Conservation (phyloP, 2,888 invertebrate genomes). For the Lordiphosa andalusiaca region DNA sequence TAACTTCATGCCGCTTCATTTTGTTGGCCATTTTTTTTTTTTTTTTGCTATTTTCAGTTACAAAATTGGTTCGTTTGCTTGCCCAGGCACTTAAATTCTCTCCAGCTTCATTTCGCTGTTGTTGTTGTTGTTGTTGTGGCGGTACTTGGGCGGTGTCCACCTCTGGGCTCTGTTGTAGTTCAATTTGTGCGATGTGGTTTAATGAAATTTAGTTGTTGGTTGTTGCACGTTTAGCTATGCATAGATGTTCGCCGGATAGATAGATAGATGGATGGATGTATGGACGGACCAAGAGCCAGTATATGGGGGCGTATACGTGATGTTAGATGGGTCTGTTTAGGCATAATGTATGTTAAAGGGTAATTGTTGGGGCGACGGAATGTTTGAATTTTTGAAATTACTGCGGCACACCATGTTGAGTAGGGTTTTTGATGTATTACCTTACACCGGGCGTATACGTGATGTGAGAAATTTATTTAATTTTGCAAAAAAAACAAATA, state of each 20-base stretch:
- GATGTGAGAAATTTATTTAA: slow-evolving; percentile 2
- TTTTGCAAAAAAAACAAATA: no score
- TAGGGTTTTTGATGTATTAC: neutral
- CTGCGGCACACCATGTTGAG: slow-evolving; percentile 2
- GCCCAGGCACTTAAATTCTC: slow-evolving; percentile 69
- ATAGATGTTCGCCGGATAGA: slow-evolving; percentile 18
- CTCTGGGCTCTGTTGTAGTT: slow-evolving; percentile 57
- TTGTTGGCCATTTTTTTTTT: slow-evolving; percentile 32
- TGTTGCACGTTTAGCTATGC: slow-evolving; percentile 72
- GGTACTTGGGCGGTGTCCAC: slow-evolving; percentile 16
- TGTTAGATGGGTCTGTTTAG: slow-evolving; percentile 21
- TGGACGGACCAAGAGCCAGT: slow-evolving; percentile 5
- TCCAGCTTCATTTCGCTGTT: slow-evolving; percentile 42
- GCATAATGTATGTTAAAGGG: slow-evolving; percentile 34
- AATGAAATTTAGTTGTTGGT: slow-evolving; percentile 73
- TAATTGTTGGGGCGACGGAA: slow-evolving; percentile 42
- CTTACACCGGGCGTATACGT: slow-evolving; percentile 4
- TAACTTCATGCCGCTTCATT: slow-evolving; percentile 45
- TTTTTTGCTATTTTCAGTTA: no score
- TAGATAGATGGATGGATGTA: slow-evolving; percentile 15
- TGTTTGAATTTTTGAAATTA: slow-evolving; percentile 15
- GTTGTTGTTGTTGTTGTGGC: neutral
- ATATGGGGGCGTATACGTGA: slow-evolving; percentile 34
- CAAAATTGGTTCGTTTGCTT: slow-evolving; percentile 45
- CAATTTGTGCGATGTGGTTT: slow-evolving; percentile 70